Evolutionary conservation across 2,888 invertebrate genomes (phyloP).

Genomic region (Smittia aterrima): DNA sequence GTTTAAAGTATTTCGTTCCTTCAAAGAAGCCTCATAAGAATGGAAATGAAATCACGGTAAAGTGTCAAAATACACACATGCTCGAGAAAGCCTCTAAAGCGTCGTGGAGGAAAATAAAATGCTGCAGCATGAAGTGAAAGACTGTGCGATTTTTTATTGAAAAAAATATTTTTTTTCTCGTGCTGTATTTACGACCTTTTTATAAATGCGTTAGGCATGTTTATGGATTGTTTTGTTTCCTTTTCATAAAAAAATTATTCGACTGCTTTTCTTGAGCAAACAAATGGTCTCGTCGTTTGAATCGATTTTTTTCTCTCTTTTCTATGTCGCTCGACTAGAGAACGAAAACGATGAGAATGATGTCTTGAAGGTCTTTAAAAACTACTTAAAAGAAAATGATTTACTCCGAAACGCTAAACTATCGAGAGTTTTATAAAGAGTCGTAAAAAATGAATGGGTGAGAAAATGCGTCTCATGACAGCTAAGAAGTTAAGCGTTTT

Average conservation of each 20-base stretch:
- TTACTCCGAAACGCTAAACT: not conserved
- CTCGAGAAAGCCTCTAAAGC: not conserved
- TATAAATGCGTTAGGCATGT: conserved; percentile 8
- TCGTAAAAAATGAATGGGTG: not conserved
- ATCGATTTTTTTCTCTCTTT: not conserved
- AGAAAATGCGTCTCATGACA: not conserved
- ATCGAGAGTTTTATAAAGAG: not conserved
- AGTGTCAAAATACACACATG: conserved; percentile 11
- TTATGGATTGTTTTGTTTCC: conserved; percentile 11
- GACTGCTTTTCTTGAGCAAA: not conserved
- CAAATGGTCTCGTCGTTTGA: not conserved
- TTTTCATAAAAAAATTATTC: conserved; percentile 1
- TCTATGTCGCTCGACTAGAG: not conserved
- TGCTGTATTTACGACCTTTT: not conserved
- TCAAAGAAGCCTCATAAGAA: not conserved
- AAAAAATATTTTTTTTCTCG: not conserved
- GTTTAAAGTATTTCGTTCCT: not conserved
- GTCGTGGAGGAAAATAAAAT: not conserved
- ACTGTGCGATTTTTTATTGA: not conserved
- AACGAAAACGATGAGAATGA: not conserved
- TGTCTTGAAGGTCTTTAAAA: not conserved
- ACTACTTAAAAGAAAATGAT: not conserved
- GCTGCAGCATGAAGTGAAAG: not conserved
- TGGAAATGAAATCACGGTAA: conserved; percentile 8
- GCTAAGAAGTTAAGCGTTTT: not conserved